phyloP scores from a whole-genome alignment of 2,888 invertebrate genomes.

The Uropetala carovei region DNA sequence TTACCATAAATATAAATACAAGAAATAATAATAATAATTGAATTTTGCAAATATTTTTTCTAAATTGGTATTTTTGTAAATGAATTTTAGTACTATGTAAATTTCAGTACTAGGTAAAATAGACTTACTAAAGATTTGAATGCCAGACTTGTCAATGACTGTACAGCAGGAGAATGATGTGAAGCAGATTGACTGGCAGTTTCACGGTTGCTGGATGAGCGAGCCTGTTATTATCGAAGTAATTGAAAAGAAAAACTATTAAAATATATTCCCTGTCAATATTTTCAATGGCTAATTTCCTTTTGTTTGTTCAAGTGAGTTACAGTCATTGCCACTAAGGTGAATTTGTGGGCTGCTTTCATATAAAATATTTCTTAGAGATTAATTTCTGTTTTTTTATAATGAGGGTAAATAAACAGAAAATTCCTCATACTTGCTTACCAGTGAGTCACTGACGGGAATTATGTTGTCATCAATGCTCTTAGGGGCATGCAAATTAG shows the following conservation, averaged over 20 bases:
- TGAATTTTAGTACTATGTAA: not conserved
- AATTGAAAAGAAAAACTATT: not conserved
- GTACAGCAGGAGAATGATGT: constrained; percentile 29
- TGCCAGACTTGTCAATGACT: constrained; percentile 42
- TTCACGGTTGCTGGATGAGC: constrained; percentile 41
- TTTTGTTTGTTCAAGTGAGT: too few relatives aligned
- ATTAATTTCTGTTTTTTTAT: too few relatives aligned
- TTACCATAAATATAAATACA: too few relatives aligned
- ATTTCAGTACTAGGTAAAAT: not conserved
- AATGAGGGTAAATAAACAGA: not conserved
- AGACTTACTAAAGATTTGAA: constrained; percentile 47
- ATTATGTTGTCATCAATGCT: constrained; percentile 50
- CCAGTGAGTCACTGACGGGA: constrained; percentile 5
- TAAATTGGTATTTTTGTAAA: too few relatives aligned
- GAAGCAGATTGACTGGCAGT: not conserved
- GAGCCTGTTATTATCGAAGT: not conserved
- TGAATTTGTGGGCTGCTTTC: too few relatives aligned
- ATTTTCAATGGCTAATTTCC: too few relatives aligned
- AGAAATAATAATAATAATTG: too few relatives aligned
- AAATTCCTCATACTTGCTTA: not conserved
- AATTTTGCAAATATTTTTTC: too few relatives aligned
- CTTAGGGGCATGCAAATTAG: constrained; percentile 49
- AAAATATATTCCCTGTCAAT: too few relatives aligned
- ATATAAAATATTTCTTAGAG: too few relatives aligned
- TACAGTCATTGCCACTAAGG: too few relatives aligned